A percentile compares a stretch with the other conserved stretches of the same genome.
phyloP scores from a whole-genome alignment of 2,888 invertebrate genomes.

The Catocala fraxini region DNA sequence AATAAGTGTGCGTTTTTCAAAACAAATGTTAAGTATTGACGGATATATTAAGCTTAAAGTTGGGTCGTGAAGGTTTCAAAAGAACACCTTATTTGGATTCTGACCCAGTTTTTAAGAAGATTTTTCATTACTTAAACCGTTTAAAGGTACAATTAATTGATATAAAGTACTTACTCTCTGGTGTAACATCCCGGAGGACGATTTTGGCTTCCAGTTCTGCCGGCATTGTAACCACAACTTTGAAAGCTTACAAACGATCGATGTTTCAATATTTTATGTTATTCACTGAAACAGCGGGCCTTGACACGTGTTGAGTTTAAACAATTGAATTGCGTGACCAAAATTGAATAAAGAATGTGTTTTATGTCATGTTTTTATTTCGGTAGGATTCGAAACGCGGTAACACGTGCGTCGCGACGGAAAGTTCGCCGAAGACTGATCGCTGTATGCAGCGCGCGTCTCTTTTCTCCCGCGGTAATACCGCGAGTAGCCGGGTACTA shows the following conservation, averaged over 20 bases:
- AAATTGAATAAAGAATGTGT: slow-evolving; percentile 22
- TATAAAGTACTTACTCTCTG: slow-evolving; percentile 73
- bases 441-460: slow-evolving; percentile 16
- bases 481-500: neutral
- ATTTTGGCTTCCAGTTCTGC: slow-evolving; percentile 73
- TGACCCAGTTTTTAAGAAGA: too few relatives aligned
- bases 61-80: too few relatives aligned
- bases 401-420: slow-evolving; percentile 43
- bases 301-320: slow-evolving; percentile 27
- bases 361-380: slow-evolving; percentile 57
- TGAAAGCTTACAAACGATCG: slow-evolving; percentile 33
- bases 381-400: slow-evolving; percentile 17
- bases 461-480: slow-evolving; percentile 29
- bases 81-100: too few relatives aligned
- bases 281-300: slow-evolving; percentile 17
- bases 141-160: neutral
- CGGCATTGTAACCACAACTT: slow-evolving; percentile 69
- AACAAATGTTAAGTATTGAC: too few relatives aligned
- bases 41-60: too few relatives aligned
- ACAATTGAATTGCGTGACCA: slow-evolving; percentile 32
- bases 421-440: slow-evolving; percentile 51
- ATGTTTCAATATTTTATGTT: slow-evolving; percentile 20
- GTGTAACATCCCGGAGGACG: slow-evolving; percentile 76
- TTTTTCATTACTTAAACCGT: too few relatives aligned
- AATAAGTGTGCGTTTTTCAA: too few relatives aligned